phyloP scores from a whole-genome alignment of 2,797 vertebrate species.

The Myotis vivesi region DNA sequence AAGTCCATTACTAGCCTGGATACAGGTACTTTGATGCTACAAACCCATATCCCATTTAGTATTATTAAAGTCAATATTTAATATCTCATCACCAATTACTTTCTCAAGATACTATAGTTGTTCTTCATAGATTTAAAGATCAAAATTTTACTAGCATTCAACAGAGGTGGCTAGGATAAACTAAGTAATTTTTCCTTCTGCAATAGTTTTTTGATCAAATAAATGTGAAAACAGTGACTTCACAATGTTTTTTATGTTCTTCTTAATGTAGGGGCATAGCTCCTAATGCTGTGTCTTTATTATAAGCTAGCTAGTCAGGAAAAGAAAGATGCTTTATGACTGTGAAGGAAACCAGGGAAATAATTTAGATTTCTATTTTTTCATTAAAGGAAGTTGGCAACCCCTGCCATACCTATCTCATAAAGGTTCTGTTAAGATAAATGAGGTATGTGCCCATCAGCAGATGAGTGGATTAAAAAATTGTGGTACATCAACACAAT shows the following conservation, averaged over 20 bases:
- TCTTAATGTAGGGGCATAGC: neutral
- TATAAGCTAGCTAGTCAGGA: neutral
- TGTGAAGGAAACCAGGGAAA: neutral
- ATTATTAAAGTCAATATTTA: neutral
- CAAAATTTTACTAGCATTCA: neutral
- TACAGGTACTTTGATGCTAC: neutral
- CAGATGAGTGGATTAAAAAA: too few species aligned
- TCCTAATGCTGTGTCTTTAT: neutral
- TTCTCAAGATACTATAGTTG: neutral
- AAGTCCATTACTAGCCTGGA: neutral
- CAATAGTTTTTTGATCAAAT: neutral
- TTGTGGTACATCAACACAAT: too few species aligned
- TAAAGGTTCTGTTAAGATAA: neutral
- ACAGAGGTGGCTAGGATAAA: neutral
- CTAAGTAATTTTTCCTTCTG: neutral
- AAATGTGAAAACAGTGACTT: neutral
- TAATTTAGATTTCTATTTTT: neutral
- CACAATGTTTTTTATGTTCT: neutral
- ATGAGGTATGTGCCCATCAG: neutral
- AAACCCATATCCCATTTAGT: neutral
- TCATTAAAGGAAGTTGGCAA: neutral
- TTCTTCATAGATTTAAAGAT: neutral
- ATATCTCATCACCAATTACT: neutral
- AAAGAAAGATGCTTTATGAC: neutral
- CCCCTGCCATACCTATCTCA: neutral